A percentile compares a stretch with the other conserved stretches of the same genome.
phyloP scores from a whole-genome alignment of 2,888 invertebrate genomes.

The Eudemis profundana region DNA sequence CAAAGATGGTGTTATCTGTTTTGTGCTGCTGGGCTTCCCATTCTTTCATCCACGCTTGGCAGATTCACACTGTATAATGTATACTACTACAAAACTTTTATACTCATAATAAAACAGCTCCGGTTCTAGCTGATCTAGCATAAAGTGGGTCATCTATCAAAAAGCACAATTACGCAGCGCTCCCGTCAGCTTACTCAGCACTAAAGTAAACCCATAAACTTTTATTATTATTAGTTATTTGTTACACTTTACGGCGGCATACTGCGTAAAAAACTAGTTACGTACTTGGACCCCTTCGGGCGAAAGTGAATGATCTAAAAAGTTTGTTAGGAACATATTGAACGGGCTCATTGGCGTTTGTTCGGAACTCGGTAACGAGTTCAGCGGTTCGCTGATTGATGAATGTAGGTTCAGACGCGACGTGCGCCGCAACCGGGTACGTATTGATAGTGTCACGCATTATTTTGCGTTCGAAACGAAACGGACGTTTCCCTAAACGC shows the following conservation, averaged over 20 bases:
- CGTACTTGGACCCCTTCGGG: constrained; percentile 61
- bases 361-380: constrained; percentile 79
- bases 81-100: constrained; percentile 44
- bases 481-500: constrained; percentile 44
- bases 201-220: constrained; percentile 41
- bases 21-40: no score
- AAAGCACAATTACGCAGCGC: constrained; percentile 36
- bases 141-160: constrained; percentile 48
- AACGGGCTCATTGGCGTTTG: constrained; percentile 69
- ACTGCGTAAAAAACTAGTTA: constrained; percentile 54
- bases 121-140: constrained; percentile 35
- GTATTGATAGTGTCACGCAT: constrained; percentile 73
- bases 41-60: no score
- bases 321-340: constrained; percentile 75
- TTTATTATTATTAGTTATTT: constrained; percentile 44
- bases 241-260: constrained; percentile 38
- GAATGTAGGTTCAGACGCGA: constrained; percentile 62
- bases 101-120: constrained; percentile 22
- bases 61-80: no score
- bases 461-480: constrained; percentile 60
- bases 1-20: no score
- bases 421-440: constrained; percentile 54
- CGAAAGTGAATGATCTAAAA: constrained; percentile 82
- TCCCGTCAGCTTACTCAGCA: constrained; percentile 24
- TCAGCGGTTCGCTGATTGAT: constrained; percentile 79